phyloP scores from a whole-genome alignment of 2,797 vertebrate genomes.

The Thamnophis elegans region DNA sequence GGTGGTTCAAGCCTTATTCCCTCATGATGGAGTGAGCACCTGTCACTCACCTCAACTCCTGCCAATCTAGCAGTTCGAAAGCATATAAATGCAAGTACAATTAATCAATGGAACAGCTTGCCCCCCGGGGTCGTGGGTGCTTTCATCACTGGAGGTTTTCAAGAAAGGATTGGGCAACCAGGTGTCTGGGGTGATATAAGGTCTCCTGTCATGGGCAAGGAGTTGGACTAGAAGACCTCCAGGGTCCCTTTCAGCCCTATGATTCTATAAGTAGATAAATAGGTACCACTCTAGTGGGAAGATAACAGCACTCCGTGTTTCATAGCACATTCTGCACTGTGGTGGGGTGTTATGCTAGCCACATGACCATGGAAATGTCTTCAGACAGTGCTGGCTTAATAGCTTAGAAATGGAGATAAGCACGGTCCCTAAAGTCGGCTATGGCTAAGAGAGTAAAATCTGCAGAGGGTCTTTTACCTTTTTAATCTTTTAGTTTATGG shows the following conservation, averaged over 20 bases:
- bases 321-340: background rate
- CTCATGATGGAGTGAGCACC: background rate
- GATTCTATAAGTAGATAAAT: background rate
- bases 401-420: background rate
- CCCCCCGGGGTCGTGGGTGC: background rate
- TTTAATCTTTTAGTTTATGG: background rate
- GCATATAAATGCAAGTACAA: background rate
- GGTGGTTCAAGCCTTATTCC: background rate
- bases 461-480: background rate
- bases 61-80: background rate
- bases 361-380: background rate
- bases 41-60: background rate
- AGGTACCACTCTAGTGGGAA: background rate
- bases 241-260: background rate
- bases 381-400: background rate
- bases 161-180: background rate
- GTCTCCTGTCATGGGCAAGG: background rate
- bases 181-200: background rate
- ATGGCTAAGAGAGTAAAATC: background rate
- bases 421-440: background rate
- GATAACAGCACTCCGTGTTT: background rate
- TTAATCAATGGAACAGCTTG: background rate
- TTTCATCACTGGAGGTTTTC: background rate
- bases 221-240: background rate
- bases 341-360: background rate